A percentile compares a stretch with the other conserved stretches of the same genome.
Evolutionary conservation across 2,888 invertebrate genomes (phyloP).

Genomic region (Pseudococcus jackbeardsleyi): DNA sequence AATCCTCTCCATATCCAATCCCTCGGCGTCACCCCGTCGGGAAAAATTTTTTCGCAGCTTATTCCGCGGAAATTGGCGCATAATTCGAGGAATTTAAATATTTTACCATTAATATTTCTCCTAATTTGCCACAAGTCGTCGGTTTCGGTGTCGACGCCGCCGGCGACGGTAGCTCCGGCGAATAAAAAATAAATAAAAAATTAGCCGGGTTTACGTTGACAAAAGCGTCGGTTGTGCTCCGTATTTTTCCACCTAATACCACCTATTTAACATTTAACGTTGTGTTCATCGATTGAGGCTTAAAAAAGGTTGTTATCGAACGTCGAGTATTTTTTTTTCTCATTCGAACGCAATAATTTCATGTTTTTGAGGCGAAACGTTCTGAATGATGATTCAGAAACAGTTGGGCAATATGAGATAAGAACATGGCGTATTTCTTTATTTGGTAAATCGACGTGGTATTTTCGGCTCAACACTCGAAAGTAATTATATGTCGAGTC

Average conservation of each 20-base stretch:
- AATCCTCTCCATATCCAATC: not conserved
- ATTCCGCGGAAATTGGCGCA: constrained; percentile 3
- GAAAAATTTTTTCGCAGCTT: not conserved
- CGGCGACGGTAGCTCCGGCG: not conserved
- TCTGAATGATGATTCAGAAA: constrained; percentile 12
- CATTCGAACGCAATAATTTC: not conserved
- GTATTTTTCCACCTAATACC: not conserved
- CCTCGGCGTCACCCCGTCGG: not conserved
- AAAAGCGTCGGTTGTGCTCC: constrained; percentile 11
- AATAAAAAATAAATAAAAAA: constrained; percentile 4
- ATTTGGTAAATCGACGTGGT: not conserved
- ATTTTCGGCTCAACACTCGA: not conserved
- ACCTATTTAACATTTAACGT: constrained; percentile 28
- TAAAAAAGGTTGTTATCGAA: constrained; percentile 30
- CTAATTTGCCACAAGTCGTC: not conserved
- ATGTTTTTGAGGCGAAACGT: constrained; percentile 14
- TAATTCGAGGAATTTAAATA: constrained; percentile 17
- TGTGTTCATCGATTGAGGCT: constrained; percentile 30
- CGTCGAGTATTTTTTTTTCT: not conserved
- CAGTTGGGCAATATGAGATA: not conserved
- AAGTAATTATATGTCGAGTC: not conserved
- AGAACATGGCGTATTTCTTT: not conserved
- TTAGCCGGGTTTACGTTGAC: not conserved
- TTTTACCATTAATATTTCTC: not conserved
- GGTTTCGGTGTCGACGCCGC: not conserved